Base-by-base conservation (phyloP, 2,888 invertebrate species). In the Gryllus longicercus region DNA sequence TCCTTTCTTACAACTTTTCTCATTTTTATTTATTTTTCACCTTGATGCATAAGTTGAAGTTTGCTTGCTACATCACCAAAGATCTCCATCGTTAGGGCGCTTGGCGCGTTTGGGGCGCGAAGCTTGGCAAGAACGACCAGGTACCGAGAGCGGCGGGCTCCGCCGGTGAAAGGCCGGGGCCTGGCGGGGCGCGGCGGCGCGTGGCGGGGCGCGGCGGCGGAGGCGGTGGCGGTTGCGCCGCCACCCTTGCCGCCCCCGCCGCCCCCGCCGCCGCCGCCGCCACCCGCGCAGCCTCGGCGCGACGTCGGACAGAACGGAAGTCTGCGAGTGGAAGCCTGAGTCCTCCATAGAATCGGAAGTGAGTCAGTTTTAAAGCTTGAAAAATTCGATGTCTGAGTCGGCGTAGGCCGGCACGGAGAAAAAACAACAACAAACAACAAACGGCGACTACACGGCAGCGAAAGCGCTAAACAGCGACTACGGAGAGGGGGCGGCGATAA, bases 341-440 rank as follows among this genome's bases (percentile, higher is more conserved):
- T 63, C 63, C n/a, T 63, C 63, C 63, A 18, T 63, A 63, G 14
- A 63, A 63, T 5, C 63, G 63, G 16, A 63, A 14, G 63, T 63
- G 38, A 38, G 63, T 63, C 63, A 63, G 63, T 63, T 63, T 63
- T 63, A 63, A 63, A 63, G 63, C 63, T 63, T 63, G 63, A 63
- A 63, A 63, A 63, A 63, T 63, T 63, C 63, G 63, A 63, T 63
- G 63, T 63, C n/a, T 63, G 63, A 63, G 63, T 63, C 63, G 63
- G 63, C n/a, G 63, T 63, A n/a, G n/a, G 63, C 63, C 63, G 63
- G 63, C 63, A 63, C 16, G 63, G 8, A 8, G 8, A 63, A n/a
- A 63, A 63, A 63, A 63, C 63, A 63, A 63, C 63, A 63, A 14
- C 14, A 63, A 63, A 63, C 63, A 63, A 63, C n/a, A 18, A 63